Conservation (phyloP, 1,140 invertebrate genomes). For the Drosophila pruinosa region DNA sequence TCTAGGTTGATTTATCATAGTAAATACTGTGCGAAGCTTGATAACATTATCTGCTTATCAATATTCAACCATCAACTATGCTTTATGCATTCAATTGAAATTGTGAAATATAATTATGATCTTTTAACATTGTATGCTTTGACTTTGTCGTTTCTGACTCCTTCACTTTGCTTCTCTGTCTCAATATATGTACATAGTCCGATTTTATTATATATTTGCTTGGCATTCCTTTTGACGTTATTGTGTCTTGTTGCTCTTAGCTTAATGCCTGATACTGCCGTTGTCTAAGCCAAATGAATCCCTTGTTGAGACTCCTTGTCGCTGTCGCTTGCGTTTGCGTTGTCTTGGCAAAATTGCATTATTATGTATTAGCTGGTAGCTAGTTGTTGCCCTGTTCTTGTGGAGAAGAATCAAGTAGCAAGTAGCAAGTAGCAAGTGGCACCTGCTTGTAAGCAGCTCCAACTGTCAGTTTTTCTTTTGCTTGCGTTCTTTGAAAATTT, state of each 20-base stretch:
- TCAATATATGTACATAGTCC: background rate
- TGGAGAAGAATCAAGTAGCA: background rate
- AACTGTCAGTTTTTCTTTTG: constrained; percentile 13
- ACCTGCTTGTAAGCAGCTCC: constrained; percentile 35
- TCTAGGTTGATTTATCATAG: too few species aligned
- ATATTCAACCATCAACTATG: too few species aligned
- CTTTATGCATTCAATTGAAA: background rate
- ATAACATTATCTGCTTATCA: too few species aligned
- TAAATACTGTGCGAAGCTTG: too few species aligned
- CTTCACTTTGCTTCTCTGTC: background rate
- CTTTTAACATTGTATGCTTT: background rate
- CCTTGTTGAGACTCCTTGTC: constrained; percentile 41
- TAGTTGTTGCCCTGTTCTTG: background rate
- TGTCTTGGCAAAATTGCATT: constrained; percentile 70
- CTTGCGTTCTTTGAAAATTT: constrained; percentile 50
- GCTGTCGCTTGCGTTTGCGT: constrained; percentile 22
- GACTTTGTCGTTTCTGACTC: background rate
- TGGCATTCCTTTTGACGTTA: background rate
- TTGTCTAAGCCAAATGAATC: constrained; percentile 70
- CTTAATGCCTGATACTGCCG: background rate
- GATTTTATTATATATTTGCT: background rate
- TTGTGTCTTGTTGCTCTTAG: background rate
- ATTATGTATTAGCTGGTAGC: constrained; percentile 64
- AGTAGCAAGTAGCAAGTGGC: background rate
- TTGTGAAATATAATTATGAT: background rate